Conservation (phyloP, 1,140 invertebrate species). For the Lamellibrachia luymesi region DNA sequence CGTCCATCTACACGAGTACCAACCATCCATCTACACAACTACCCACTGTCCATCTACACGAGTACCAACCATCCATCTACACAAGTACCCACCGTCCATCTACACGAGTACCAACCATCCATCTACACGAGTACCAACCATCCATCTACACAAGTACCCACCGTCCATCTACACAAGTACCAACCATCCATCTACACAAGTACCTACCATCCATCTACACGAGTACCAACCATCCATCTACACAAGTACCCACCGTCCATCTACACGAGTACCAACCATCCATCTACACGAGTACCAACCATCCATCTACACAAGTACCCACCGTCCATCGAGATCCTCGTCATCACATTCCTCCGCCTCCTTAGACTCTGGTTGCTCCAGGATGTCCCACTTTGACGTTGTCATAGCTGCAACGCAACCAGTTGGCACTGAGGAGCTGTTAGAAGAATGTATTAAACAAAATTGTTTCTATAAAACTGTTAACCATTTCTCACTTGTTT, state of each 20-base stretch:
- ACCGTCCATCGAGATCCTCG: constrained; percentile 13
- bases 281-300: not conserved
- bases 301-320: not conserved
- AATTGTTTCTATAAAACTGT: no score
- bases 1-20: no score
- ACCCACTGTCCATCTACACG: no score
- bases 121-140: not conserved
- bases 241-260: not conserved
- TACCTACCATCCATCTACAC: not conserved
- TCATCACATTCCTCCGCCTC: constrained; percentile 43
- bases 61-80: not conserved
- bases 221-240: not conserved
- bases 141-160: not conserved
- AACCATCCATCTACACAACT: no score
- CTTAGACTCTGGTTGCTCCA: constrained; percentile 60
- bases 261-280: not conserved
- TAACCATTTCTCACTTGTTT: no score
- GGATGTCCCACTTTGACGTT: constrained; percentile 82
- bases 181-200: not conserved
- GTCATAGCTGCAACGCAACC: constrained; percentile 67
- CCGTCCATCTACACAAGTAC: not conserved
- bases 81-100: not conserved
- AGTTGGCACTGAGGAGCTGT: not conserved
- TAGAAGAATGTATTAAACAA: no score
- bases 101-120: not conserved